Evolutionary conservation across 2,888 invertebrate species (phyloP), one percentile per base, ranked within the genome.

Genomic region (Augiades crinisus): DNA sequence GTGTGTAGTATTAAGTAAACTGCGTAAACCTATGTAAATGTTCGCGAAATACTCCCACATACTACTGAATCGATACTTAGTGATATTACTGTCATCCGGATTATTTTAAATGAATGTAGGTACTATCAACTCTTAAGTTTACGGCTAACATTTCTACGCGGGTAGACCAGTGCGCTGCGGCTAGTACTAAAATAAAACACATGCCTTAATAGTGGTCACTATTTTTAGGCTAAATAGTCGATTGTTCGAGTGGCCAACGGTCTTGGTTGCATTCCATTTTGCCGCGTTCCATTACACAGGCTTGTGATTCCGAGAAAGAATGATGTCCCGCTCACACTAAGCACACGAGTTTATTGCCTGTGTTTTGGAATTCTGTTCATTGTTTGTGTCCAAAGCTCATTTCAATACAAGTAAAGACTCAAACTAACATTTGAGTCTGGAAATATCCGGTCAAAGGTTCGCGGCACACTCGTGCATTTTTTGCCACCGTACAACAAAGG

Each of bases 361-460:
- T 79, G 81, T 84, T 85, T 84, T 70, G 81, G 78, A 84, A 84
- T 84, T 79, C 75, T 83, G 76, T 74, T 80, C 83, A 83, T 85
- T 85, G 85, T 83, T 82, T 80, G 78, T 69, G 70, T 70, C 70
- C 70, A 73, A 51, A 72, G 69, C 75, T 80, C 75, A 78, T 81
- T 83, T 78, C 74, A 80, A 80, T 80, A 77, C 70, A 68, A 70
- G 68, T 72, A 72, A 73, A 51, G 44, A 37, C 44, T 37, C 76
- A 75, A 78, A 77, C 73, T 58, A 62, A 72, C 59, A 58, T 54
- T 62, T 69, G 67, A 70, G 63, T 67, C 63, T 66, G 68, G 50
- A 53, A 56, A 58, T 72, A 75, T 76, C 75, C 78, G 78, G 79
- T 74, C 75, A 79, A 75, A 75, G 70, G 72, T 78, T 72, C 67